Evolutionary conservation across 2,797 vertebrate genomes (phyloP).

Genomic region (Loriculus beryllinus): DNA sequence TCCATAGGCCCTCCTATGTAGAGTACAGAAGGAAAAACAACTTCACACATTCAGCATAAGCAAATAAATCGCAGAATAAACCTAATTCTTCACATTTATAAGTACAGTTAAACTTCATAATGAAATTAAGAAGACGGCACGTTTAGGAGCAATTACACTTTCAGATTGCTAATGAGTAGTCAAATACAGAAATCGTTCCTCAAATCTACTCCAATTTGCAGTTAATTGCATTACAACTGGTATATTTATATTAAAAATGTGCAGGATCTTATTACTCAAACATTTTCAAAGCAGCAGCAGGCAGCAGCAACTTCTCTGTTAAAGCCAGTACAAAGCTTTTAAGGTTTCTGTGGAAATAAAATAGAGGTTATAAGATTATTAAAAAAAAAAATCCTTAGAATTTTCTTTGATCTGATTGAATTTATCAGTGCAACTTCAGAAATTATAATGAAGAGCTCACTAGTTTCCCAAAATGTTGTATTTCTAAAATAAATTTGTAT

Average conservation of each 20-base stretch:
- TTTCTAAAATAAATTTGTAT: not conserved
- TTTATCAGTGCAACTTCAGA: not conserved
- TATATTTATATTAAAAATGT: constrained; percentile 40
- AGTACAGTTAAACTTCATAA: not conserved
- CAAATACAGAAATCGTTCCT: not conserved
- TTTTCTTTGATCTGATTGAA: not conserved
- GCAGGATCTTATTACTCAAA: not conserved
- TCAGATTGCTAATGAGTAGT: constrained; percentile 35
- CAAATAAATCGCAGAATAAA: not conserved
- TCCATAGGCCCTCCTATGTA: not conserved
- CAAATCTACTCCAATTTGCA: constrained; percentile 1
- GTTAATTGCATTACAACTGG: constrained; percentile 11
- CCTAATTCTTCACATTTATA: not conserved
- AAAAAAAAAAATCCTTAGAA: not conserved
- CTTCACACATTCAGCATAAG: not conserved
- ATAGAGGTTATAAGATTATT: not conserved
- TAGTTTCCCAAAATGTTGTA: not conserved
- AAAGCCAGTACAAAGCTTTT: not conserved
- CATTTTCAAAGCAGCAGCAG: constrained; percentile 3
- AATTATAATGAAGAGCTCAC: not conserved
- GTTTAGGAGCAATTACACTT: constrained; percentile 37
- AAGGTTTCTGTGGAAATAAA: not conserved
- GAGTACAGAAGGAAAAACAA: not conserved
- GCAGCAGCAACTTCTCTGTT: not conserved
- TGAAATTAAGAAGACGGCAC: constrained; percentile 9